Evolutionary conservation across 2,888 invertebrate species (phyloP).

Genomic region (Halictus ligatus): DNA sequence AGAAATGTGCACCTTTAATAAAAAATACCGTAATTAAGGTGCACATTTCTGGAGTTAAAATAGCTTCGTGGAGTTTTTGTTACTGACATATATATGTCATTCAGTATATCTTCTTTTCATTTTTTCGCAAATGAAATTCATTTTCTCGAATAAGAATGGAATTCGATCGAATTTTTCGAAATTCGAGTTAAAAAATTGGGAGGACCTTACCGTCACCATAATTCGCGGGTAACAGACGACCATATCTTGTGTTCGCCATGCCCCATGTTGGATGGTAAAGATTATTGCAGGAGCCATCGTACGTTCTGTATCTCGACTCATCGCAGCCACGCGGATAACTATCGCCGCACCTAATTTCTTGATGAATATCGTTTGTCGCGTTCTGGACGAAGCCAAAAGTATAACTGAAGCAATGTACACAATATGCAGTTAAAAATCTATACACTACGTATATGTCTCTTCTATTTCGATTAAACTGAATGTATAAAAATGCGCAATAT

Average conservation of each 20-base stretch:
- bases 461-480: neutral
- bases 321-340: conserved; percentile 78
- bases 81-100: too few species aligned
- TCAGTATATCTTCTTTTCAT: too few species aligned
- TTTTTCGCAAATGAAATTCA: too few species aligned
- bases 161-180: too few species aligned
- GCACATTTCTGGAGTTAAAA: too few species aligned
- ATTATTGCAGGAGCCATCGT: conserved; percentile 98
- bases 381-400: neutral
- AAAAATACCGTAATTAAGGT: too few species aligned
- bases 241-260: conserved; percentile 89
- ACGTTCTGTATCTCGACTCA: conserved; percentile 89
- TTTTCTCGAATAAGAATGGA: too few species aligned
- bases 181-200: neutral
- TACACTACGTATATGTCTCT: neutral
- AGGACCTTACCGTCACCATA: conserved; percentile 60
- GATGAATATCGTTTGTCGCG: conserved; percentile 20
- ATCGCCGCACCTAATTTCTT: conserved; percentile 66
- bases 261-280: conserved; percentile 93
- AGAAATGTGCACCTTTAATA: too few species aligned
- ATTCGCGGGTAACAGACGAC: conserved; percentile 86
- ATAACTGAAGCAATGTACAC: conserved; percentile 1
- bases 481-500: neutral
- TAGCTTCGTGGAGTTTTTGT: too few species aligned
- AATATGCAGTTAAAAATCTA: neutral